Percentiles rank a stretch among this genome's conserved stretches.
These are phyloP conservation scores for Drosophila pseudotalamancana DNA, from an alignment of 2,888 invertebrate genomes.

Conservation along the genomic window DNA sequence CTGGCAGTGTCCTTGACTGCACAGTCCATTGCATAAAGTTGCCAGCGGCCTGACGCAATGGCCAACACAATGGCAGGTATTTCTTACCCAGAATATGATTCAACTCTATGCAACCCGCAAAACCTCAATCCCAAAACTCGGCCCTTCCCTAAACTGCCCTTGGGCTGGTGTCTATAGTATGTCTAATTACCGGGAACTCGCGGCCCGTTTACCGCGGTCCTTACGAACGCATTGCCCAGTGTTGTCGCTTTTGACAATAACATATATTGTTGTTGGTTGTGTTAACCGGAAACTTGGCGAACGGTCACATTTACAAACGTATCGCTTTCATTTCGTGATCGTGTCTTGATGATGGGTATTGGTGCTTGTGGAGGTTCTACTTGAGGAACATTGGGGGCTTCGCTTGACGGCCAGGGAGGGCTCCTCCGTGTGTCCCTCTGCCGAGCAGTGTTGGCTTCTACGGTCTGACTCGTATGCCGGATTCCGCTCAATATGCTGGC, in stretches of 20 bases:
- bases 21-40: slow-evolving; percentile 66
- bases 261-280: slow-evolving; percentile 16
- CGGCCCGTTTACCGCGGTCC: slow-evolving; percentile 15
- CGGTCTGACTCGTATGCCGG: not conserved
- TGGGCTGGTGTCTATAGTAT: slow-evolving; percentile 17
- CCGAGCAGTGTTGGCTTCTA: not conserved
- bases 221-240: slow-evolving; percentile 1
- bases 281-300: slow-evolving; percentile 21
- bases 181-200: slow-evolving; percentile 42
- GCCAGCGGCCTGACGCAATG: slow-evolving; percentile 59
- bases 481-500: not conserved
- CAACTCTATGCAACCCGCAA: slow-evolving; percentile 77
- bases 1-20: slow-evolving; percentile 53
- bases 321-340: not conserved
- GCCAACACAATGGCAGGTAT: slow-evolving; percentile 58
- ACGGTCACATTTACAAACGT: not conserved
- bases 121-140: slow-evolving; percentile 48
- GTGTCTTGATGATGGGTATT: not conserved
- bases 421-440: not conserved
- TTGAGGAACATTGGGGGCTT: not conserved
- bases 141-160: slow-evolving; percentile 44
- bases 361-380: not conserved
- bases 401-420: not conserved
- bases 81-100: slow-evolving; percentile 57
- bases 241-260: slow-evolving; percentile 10